Evolutionary conservation across 1,140 invertebrate genomes (phyloP).

Genomic region (Nylanderia fulva): DNA sequence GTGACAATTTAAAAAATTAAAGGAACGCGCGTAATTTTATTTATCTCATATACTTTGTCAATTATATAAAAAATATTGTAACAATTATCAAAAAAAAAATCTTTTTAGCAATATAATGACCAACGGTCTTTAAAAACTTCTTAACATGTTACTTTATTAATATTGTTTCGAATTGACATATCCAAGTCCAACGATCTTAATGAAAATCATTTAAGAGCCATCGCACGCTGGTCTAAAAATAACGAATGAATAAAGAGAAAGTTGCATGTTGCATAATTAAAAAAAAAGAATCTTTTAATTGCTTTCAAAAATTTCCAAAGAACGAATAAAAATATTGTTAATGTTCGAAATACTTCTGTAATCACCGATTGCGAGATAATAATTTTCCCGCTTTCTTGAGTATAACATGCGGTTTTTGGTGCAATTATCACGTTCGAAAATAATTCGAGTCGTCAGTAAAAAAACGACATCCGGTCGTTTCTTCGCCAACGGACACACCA

Average conservation of each 20-base stretch:
- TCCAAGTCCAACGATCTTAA: not conserved
- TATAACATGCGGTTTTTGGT: not conserved
- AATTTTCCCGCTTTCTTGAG: not conserved
- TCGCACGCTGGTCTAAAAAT: not conserved
- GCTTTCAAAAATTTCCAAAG: not conserved
- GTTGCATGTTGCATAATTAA: constrained; percentile 25
- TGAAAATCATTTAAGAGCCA: constrained; percentile 4
- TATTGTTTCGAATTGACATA: not conserved
- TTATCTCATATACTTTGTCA: not conserved
- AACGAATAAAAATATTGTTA: not conserved
- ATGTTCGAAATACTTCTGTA: not conserved
- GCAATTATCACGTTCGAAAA: constrained; percentile 16
- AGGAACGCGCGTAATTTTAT: not conserved
- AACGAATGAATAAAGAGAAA: constrained; percentile 29
- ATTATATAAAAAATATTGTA: not conserved
- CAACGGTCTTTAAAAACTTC: not conserved
- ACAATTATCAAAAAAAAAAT: not conserved
- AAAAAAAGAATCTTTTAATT: constrained; percentile 9
- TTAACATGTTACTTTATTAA: not conserved
- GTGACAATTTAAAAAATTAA: not conserved
- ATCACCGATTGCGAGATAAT: not conserved
- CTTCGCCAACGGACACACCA: constrained; percentile 27
- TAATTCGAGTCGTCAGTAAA: constrained; percentile 43
- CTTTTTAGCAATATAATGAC: not conserved
- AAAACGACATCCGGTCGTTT: constrained; percentile 34